phyloP scores from a whole-genome alignment of 2,113 vertebrate genomes.

The Gnathonemus longibarbis region DNA sequence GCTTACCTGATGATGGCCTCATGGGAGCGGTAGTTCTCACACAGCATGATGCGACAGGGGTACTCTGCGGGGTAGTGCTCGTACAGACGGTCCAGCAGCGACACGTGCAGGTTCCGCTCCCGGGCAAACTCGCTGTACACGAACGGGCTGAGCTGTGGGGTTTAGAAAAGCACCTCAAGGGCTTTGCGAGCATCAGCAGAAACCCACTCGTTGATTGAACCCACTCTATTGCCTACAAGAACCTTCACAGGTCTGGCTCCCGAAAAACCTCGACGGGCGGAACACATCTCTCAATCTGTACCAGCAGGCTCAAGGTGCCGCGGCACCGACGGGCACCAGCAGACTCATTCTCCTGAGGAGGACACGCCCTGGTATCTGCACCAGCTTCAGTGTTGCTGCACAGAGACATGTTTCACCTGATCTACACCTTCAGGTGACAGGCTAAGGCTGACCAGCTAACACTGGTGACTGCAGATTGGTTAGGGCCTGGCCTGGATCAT shows the following conservation, averaged over 20 bases:
- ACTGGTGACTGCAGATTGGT: neutral
- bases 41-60: constrained; percentile 95
- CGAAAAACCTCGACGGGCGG: neutral
- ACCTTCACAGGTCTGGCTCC: neutral
- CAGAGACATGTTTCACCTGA: neutral
- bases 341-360: neutral
- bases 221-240: neutral
- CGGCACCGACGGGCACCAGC: neutral
- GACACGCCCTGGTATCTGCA: neutral
- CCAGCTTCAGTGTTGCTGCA: neutral
- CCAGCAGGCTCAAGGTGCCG: neutral
- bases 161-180: neutral
- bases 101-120: constrained; percentile 93
- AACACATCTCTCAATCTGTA: neutral
- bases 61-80: constrained; percentile 95
- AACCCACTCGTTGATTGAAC: neutral
- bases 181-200: neutral
- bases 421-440: neutral
- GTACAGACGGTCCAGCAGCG: constrained; percentile 89
- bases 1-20: constrained; percentile 99
- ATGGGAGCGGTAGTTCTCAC: constrained; percentile 98
- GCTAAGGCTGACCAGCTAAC: neutral
- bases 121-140: constrained; percentile 99
- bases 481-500: neutral
- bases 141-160: constrained; percentile 91